A percentile compares a stretch with the other conserved stretches of the same genome.
phyloP scores from a whole-genome alignment of 2,113 vertebrate genomes.

The Seriola aureovittata region DNA sequence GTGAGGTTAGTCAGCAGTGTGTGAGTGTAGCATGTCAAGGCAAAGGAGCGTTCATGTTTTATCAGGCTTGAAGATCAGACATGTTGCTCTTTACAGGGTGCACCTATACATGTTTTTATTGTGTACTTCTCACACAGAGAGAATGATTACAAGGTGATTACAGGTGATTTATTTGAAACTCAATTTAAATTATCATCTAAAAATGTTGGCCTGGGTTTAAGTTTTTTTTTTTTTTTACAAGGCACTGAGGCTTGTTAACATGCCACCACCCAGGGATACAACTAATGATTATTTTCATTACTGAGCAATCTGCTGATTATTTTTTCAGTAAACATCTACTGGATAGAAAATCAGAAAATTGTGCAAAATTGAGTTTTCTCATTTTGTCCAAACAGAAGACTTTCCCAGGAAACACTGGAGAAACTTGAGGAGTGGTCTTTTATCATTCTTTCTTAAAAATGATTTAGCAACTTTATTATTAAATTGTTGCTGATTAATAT shows the following conservation, averaged over 20 bases:
- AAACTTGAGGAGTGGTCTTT: background rate
- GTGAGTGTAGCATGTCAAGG: slow-evolving; percentile 10
- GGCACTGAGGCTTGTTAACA: background rate
- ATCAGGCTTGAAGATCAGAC: background rate
- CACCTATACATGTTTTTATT: background rate
- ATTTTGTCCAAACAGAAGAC: background rate
- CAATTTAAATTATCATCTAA: background rate
- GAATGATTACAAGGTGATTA: background rate
- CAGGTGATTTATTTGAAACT: background rate
- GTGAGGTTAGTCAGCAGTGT: background rate
- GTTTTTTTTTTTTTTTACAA: no score
- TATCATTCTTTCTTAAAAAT: background rate
- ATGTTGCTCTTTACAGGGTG: background rate
- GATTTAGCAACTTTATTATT: no score
- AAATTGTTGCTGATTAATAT: background rate
- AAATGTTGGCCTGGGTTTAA: background rate
- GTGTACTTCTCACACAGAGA: background rate
- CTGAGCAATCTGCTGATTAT: background rate
- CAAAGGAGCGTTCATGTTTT: background rate
- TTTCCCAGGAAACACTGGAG: background rate
- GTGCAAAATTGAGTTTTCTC: background rate
- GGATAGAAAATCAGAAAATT: background rate
- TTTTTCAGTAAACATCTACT: background rate
- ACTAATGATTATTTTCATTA: background rate
- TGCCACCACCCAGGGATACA: background rate